Base-by-base conservation (phyloP, 2,797 vertebrate species). In the Pangasius mekongensis region DNA sequence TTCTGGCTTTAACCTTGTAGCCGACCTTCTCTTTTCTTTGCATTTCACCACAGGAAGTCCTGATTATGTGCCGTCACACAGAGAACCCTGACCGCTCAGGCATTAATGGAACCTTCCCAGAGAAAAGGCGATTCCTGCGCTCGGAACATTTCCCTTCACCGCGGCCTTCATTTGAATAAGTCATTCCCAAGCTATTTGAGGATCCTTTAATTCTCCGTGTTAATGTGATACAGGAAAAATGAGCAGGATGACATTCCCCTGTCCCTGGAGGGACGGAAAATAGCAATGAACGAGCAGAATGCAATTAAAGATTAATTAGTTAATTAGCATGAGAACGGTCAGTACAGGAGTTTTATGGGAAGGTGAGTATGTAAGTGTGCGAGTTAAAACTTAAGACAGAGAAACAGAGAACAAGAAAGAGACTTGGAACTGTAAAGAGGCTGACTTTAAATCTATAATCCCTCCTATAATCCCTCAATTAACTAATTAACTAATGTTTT, bases 291-390 rank as follows among this genome's bases (percentile, higher is more conserved):
- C 81, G 84, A 85, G 84, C 47, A 76, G 58, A 77, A 78, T 13
- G 20, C 69, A 89, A 85, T 92, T 89, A 91, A 91, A 86, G 49
- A 87, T 52, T 89, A 86, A 91, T 89, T 88, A 87, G 89, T 85
- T 87, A 87, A 91, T 92, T 89, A 88, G 77, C 83, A 88, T 80
- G 84, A 88, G 89, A 81, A 85, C 14, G 36, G 33, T 18, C 84
- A 80, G 69, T n/a, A 36, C 78, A 78, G 81, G 47, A 71, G 64
- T 47, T 47, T 66, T 33, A 47, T 67, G 30, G 47, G 87, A 62
- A 83, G 36, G 85, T 78, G 71, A 87, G 64, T 49, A 78, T 87
- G 84, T 62, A 49, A 24, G 39, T 43, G 39, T 43, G 39, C 39
- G 39, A 58, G 36, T 54, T 74, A 43, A n/a, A 47, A 82, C 2